Evolutionary conservation across 1,140 invertebrate species (phyloP), one percentile per base, ranked within the genome.

Genomic region (Drosophila pseudoananassae): DNA sequence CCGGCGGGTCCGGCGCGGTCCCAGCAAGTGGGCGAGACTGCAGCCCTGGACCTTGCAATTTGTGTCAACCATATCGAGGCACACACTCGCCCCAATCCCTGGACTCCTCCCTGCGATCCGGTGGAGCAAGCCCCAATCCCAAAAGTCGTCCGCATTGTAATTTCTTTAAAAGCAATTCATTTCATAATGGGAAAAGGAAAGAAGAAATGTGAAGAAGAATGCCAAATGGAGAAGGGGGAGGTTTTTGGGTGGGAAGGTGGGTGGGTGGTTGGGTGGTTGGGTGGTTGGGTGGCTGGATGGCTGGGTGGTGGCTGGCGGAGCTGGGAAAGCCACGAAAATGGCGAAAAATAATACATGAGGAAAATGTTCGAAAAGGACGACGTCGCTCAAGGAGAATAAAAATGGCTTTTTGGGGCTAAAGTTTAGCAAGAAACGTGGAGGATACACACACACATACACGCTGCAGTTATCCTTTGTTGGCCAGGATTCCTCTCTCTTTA

Each of bases 131-230:
- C 71, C 71, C 52, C 59, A 69, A 69, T 69, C 65, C 65, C 63
- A 69, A 69, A 74, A 61, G 59, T 49, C 64, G 72, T 69, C 78
- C 75, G 68, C 70, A 78, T 82, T 82, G 87, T 90, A 90, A 90
- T 90, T 90, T 90, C 87, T 90, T 82, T 90, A 90, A 90, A 90
- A 90, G 85, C 87, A 87, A 90, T 90, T 90, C 85, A 90, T 90
- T 90, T 90, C 80, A 90, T 90, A 87, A 90, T 90, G 74, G 83
- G 74, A 71, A 65, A 76, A 81, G 54, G 58, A 55, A 74, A 78
- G 54, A 70, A 78, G 31, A 64, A 79, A 69, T 46, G 53, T 60
- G 46, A 77, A 76, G 65, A 61, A 71, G 57, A 80, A 78, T 59
- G 57, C 52, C 38, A 43, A 47, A 53, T 47, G 36, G 53, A 10